Conservation (phyloP, 2,113 vertebrate species). For the Nansenia antarctica region DNA sequence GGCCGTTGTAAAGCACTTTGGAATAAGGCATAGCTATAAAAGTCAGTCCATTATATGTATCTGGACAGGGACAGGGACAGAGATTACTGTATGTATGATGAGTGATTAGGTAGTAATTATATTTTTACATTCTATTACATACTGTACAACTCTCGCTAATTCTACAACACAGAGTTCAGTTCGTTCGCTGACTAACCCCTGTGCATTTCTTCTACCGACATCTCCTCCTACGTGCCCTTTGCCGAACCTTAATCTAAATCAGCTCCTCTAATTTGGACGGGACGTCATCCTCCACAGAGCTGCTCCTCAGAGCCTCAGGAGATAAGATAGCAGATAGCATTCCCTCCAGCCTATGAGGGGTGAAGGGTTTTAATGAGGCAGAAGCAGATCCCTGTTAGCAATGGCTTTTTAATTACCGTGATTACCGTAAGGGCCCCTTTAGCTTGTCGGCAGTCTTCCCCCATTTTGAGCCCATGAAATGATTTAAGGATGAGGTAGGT, state of each 20-base stretch:
- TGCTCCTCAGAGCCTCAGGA: slow-evolving; percentile 23
- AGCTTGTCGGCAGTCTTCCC: slow-evolving; percentile 28
- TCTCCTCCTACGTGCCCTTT: slow-evolving; percentile 42
- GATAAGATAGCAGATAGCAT: slow-evolving; percentile 18
- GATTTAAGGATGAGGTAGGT: slow-evolving; percentile 47
- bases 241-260: slow-evolving; percentile 59
- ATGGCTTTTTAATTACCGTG: slow-evolving; percentile 65
- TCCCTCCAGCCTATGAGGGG: slow-evolving; percentile 31
- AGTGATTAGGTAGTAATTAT: no score
- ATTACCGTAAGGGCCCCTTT: slow-evolving; percentile 47
- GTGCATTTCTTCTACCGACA: slow-evolving; percentile 33
- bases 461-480: slow-evolving; percentile 37
- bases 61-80: no score
- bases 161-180: slow-evolving; percentile 23
- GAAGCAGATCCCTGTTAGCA: slow-evolving; percentile 34
- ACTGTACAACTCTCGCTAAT: slow-evolving; percentile 1
- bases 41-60: no score
- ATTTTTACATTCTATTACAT: no score
- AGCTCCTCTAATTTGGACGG: slow-evolving; percentile 55
- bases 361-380: slow-evolving; percentile 62
- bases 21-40: no score
- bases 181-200: slow-evolving; percentile 34
- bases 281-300: slow-evolving; percentile 52
- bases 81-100: no score
- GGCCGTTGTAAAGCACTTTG: no score